phyloP scores from a whole-genome alignment of 2,797 vertebrate species.

The Pogoniulus pusillus region DNA sequence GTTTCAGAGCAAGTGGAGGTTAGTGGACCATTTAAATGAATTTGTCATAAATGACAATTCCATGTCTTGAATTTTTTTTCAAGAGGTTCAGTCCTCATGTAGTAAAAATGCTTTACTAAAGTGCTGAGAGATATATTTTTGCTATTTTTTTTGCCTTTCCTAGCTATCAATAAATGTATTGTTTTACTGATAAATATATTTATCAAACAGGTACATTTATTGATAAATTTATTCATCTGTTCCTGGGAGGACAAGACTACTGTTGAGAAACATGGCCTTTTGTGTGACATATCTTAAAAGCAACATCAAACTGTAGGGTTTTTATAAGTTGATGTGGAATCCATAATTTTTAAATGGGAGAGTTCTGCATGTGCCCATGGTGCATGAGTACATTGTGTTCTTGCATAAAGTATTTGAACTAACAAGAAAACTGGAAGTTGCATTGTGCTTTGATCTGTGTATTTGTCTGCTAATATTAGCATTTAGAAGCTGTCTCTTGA shows the following conservation, averaged over 20 bases:
- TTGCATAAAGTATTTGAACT: background rate
- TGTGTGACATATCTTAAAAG: background rate
- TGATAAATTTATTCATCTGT: background rate
- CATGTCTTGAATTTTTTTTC: background rate
- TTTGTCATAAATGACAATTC: background rate
- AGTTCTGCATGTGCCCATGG: background rate
- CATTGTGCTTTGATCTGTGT: background rate
- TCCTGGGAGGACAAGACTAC: background rate
- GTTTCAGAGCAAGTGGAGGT: background rate
- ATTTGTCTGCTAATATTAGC: background rate
- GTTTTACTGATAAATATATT: background rate
- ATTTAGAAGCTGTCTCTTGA: slow-evolving; percentile 10
- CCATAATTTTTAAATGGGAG: background rate
- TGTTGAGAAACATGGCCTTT: background rate
- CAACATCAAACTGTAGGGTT: background rate
- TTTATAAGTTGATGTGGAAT: background rate
- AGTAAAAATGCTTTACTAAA: background rate
- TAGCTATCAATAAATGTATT: background rate
- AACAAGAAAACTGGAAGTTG: background rate
- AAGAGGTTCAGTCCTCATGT: background rate
- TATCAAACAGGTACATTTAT: background rate
- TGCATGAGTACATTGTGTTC: background rate
- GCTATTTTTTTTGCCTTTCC: background rate
- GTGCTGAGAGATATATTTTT: background rate
- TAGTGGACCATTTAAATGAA: background rate